Evolutionary conservation across 2,888 invertebrate genomes (phyloP).

Genomic region (Odontothrips loti): DNA sequence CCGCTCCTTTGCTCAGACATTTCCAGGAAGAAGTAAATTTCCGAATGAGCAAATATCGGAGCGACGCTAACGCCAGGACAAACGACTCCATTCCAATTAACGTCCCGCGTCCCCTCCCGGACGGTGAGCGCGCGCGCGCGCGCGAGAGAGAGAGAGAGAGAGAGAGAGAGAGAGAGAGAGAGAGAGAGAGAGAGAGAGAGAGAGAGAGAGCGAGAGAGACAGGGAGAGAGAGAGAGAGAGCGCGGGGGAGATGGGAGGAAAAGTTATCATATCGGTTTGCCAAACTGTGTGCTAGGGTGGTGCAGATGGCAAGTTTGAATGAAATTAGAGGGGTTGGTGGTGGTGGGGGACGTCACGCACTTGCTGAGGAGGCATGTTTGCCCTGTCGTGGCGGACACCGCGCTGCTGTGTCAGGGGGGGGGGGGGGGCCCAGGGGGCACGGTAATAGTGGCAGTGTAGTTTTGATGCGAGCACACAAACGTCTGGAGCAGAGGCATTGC

Average conservation of each 20-base stretch:
- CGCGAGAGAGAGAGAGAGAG: neutral
- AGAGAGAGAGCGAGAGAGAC: neutral
- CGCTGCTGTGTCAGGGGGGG: neutral
- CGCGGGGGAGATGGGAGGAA: neutral
- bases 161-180: neutral
- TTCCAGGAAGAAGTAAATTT: conserved; percentile 23
- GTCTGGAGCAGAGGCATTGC: too few species aligned
- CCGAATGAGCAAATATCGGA: conserved; percentile 24
- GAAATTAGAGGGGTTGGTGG: too few species aligned
- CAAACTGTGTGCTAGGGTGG: neutral
- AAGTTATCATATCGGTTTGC: conserved; percentile 18
- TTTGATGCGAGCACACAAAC: too few species aligned
- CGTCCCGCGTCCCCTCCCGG: neutral
- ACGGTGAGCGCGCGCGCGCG: neutral
- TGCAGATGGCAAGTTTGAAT: neutral
- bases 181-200: neutral
- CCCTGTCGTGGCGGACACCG: too few species aligned
- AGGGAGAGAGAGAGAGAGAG: neutral
- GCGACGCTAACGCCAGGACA: conserved; percentile 14
- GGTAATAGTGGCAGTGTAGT: too few species aligned
- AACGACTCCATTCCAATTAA: conserved; percentile 26
- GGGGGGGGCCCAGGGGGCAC: neutral
- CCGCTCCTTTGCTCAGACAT: neutral
- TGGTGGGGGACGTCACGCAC: too few species aligned
- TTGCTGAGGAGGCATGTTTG: too few species aligned